Evolutionary conservation across 2,888 invertebrate genomes (phyloP), one percentile per base, ranked within the genome.

Genomic region (Luperina nickerlii): DNA sequence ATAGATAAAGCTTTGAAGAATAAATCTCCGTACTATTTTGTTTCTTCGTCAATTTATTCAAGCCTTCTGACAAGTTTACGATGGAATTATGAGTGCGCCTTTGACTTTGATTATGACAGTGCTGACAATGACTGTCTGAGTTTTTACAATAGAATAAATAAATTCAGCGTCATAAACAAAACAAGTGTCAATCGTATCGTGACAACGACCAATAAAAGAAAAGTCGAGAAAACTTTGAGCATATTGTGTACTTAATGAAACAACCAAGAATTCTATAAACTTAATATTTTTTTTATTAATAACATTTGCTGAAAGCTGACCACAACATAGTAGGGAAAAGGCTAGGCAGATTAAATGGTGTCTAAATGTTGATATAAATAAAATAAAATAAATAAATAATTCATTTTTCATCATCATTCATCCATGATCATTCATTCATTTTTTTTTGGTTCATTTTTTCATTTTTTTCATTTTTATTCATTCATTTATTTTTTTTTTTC

Each of bases 21-120:
- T 38, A 83, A 38, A 79, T 51, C 48, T 51, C 6, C 24, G n/a
- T 78, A 79, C 15, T 68, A 67, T 7, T 71, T 60, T 24, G 51
- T 42, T 20, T 63, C n/a, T 62, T 63, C n/a, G n/a, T n/a, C n/a
- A 38, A 38, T 63, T 71, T 71, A 78, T 77, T 48, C 27, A 60
- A 83, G 27, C 20, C 54, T 38, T 83, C 68, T 83, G 68, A 77
- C 27, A 84, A 77, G 60, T 77, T 76, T 24, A 60, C 45, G 24
- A 62, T 76, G 27, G 48, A 68, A 63, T 68, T 57, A 54, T 57
- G 78, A 81, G 51, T 67, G 51, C 24, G 18, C 51, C 62, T 83
- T 67, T 67, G 77, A 68, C 38, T 77, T 68, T 38, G 45, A 54
- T 83, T 67, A n/a, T 11, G 13, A n/a, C 11, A n/a, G 60, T 60